phyloP scores from a whole-genome alignment of 2,797 vertebrate species.

The Fistularia commersonii region DNA sequence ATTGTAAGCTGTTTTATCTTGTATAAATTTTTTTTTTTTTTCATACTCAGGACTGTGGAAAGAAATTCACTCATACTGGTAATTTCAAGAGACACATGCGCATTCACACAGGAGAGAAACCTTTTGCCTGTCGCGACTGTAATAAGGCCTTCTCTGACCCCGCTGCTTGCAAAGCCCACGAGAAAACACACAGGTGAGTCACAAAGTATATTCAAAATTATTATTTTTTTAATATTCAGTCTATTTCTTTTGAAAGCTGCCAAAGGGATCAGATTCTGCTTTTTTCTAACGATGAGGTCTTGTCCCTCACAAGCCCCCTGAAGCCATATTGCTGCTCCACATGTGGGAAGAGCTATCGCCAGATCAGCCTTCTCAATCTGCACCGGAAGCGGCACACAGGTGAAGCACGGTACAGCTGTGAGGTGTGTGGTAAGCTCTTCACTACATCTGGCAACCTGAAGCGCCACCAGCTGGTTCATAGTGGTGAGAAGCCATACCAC shows the following conservation, averaged over 20 bases:
- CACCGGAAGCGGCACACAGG: conserved; percentile 96
- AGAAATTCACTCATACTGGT: conserved; percentile 97
- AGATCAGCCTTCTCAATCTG: conserved; percentile 95
- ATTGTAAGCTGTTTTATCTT: too few relatives aligned
- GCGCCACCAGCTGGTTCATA: conserved; percentile 96
- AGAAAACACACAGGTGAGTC: conserved; percentile 93
- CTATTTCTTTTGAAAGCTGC: too few relatives aligned
- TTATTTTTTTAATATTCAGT: not conserved
- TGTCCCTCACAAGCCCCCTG: conserved; percentile 75
- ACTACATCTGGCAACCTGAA: conserved; percentile 97
- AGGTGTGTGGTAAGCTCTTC: conserved; percentile 93
- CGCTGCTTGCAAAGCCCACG: conserved; percentile 94
- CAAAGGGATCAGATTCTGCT: too few relatives aligned
- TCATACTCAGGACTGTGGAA: conserved; percentile 86
- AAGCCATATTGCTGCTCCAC: conserved; percentile 94
- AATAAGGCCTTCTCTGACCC: conserved; percentile 96
- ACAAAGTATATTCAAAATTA: not conserved
- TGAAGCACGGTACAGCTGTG: conserved; percentile 91
- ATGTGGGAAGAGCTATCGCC: conserved; percentile 96
- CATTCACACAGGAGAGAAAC: conserved; percentile 97
- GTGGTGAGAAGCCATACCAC: conserved; percentile 94
- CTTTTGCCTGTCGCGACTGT: conserved; percentile 92
- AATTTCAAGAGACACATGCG: conserved; percentile 98
- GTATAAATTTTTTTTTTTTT: not conserved
- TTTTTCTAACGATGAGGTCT: not conserved